Conservation (phyloP, 1,140 invertebrate species). For the Rhynchophorus ferrugineus region DNA sequence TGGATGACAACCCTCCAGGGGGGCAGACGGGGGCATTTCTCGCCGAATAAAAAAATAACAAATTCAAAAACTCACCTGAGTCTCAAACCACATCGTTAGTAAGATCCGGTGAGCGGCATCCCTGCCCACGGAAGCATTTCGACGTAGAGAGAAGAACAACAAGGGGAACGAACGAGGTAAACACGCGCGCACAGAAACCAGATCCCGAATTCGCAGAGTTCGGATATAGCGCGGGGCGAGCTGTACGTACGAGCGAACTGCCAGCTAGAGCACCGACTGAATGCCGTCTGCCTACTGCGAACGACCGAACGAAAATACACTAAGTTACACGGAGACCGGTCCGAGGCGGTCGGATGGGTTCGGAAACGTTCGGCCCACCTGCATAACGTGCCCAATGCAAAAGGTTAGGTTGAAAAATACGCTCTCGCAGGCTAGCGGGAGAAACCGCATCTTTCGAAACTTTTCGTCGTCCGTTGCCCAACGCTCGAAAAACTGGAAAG, state of each 20-base stretch:
- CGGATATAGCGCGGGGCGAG: no score
- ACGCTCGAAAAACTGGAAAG: no score
- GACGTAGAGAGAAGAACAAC: slow-evolving; percentile 33
- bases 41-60: slow-evolving; percentile 1
- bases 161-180: slow-evolving; percentile 3
- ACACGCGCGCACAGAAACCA: slow-evolving; percentile 20
- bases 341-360: slow-evolving; percentile 24
- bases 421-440: not conserved
- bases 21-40: not conserved
- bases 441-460: slow-evolving; percentile 3
- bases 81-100: slow-evolving; percentile 43
- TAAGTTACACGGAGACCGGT: slow-evolving; percentile 36
- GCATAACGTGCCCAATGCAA: slow-evolving; percentile 36
- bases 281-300: slow-evolving; percentile 15
- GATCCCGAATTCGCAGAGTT: no score
- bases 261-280: slow-evolving; percentile 19
- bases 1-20: slow-evolving; percentile 3
- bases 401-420: slow-evolving; percentile 38
- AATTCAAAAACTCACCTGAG: slow-evolving; percentile 34
- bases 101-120: slow-evolving; percentile 33
- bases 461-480: slow-evolving; percentile 8
- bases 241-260: slow-evolving; percentile 19
- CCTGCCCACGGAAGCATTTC: slow-evolving; percentile 40
- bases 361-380: slow-evolving; percentile 38
- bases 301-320: slow-evolving; percentile 33